phyloP scores from a whole-genome alignment of 2,888 invertebrate genomes.

The Monopis laevigella region DNA sequence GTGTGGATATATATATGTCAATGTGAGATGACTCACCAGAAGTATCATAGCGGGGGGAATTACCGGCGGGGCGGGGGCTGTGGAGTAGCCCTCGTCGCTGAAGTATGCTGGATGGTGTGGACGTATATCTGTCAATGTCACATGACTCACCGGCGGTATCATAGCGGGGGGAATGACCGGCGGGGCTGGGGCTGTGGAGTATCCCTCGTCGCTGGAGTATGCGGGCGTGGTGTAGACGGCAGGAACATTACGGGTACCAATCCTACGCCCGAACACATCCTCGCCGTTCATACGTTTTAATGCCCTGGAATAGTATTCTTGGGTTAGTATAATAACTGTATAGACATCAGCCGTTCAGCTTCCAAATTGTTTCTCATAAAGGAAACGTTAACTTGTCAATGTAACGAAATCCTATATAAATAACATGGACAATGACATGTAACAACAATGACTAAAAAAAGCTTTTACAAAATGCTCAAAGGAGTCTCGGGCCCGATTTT shows the following conservation, averaged over 20 bases:
- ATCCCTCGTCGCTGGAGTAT: conserved; percentile 61
- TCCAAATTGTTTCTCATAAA: too few species aligned
- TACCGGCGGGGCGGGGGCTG: conserved; percentile 27
- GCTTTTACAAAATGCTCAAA: too few species aligned
- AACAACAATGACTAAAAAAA: too few species aligned
- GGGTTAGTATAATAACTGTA: too few species aligned
- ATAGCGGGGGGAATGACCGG: conserved; percentile 19
- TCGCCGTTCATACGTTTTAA: conserved; percentile 86
- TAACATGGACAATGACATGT: too few species aligned
- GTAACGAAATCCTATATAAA: too few species aligned
- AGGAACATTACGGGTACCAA: conserved; percentile 45
- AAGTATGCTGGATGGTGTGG: conserved; percentile 54
- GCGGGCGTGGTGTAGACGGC: conserved; percentile 37
- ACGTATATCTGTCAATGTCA: too few species aligned
- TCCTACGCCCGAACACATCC: conserved; percentile 82
- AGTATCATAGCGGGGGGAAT: not conserved
- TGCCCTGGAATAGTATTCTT: conserved; percentile 70
- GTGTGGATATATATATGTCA: too few species aligned
- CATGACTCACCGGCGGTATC: not conserved
- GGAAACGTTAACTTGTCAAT: too few species aligned
- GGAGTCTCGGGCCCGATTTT: too few species aligned
- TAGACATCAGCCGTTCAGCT: too few species aligned
- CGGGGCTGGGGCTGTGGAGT: conserved; percentile 38
- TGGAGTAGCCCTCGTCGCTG: conserved; percentile 61
- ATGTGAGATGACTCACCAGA: not conserved